A percentile compares a stretch with the other conserved stretches of the same genome.
Evolutionary conservation across 2,888 invertebrate species (phyloP).

Genomic region (Melinaea menophilus): DNA sequence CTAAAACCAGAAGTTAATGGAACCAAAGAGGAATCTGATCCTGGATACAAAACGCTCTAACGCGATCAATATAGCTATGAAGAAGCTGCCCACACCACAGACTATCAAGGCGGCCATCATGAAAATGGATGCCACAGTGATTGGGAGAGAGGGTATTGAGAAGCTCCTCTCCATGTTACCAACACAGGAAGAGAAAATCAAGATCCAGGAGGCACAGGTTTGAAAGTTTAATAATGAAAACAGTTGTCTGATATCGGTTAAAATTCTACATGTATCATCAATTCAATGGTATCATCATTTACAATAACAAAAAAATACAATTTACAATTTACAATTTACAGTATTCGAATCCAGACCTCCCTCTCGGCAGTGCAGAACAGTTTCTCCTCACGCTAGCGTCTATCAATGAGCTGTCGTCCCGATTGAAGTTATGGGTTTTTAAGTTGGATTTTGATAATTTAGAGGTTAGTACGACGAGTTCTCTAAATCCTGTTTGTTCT

Average conservation of each 20-base stretch:
- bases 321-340: slow-evolving; percentile 40
- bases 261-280: no score
- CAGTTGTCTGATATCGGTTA: no score
- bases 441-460: slow-evolving; percentile 98
- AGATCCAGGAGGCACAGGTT: slow-evolving; percentile 95
- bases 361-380: slow-evolving; percentile 97
- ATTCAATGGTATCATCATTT: no score
- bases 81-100: slow-evolving; percentile 97
- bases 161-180: slow-evolving; percentile 98
- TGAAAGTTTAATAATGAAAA: not conserved
- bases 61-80: slow-evolving; percentile 99
- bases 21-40: slow-evolving; percentile 81
- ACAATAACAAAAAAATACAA: no score
- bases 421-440: slow-evolving; percentile 98
- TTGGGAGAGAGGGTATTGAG: slow-evolving; percentile 98
- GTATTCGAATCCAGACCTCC: slow-evolving; percentile 92
- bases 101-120: slow-evolving; percentile 99
- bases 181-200: slow-evolving; percentile 96
- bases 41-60: slow-evolving; percentile 98
- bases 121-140: slow-evolving; percentile 99
- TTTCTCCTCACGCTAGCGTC: slow-evolving; percentile 97
- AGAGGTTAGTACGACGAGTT: slow-evolving; percentile 80
- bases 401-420: slow-evolving; percentile 94
- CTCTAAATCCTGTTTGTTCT: slow-evolving; percentile 1
- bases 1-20: slow-evolving; percentile 59